Percentiles rank a stretch among this genome's conserved stretches.
phyloP scores from a whole-genome alignment of 2,888 invertebrate species.

The Phaedon cochleariae region DNA sequence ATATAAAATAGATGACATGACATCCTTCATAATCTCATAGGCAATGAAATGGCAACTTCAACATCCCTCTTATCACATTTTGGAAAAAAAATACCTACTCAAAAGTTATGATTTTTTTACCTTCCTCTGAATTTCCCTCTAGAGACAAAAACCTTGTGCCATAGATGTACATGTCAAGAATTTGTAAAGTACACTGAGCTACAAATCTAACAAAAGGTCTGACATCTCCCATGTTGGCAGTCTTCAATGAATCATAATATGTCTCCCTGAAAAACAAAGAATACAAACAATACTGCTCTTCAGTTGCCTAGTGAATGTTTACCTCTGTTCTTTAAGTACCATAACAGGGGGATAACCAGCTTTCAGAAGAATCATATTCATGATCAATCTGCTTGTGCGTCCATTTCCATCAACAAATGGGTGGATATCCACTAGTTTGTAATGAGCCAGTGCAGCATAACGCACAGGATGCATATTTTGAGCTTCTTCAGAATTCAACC shows the following conservation, averaged over 20 bases:
- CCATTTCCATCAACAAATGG: conserved; percentile 98
- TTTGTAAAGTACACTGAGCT: conserved; percentile 79
- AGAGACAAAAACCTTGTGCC: conserved; percentile 49
- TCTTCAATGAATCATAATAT: conserved; percentile 88
- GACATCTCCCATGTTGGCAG: conserved; percentile 94
- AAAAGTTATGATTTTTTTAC: conserved; percentile 41
- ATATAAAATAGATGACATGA: not conserved
- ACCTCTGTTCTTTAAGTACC: conserved; percentile 84
- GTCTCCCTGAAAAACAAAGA: conserved; percentile 65
- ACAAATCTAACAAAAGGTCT: conserved; percentile 96
- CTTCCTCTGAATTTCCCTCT: conserved; percentile 40
- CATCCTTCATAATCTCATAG: not conserved
- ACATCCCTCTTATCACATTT: not conserved
- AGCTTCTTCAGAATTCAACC: conserved; percentile 91
- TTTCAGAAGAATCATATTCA: conserved; percentile 96
- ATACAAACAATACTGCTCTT: not conserved
- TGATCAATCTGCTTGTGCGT: conserved; percentile 90
- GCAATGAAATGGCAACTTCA: not conserved
- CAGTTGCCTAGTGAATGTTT: conserved; percentile 11
- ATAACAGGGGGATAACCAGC: conserved; percentile 97
- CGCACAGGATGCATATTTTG: conserved; percentile 68
- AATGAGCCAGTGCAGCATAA: conserved; percentile 95
- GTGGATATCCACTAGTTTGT: conserved; percentile 95
- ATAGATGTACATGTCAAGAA: conserved; percentile 54
- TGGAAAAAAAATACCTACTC: conserved; percentile 11